These are phyloP conservation scores for Semnornis frantzii DNA, from an alignment of 2,113 vertebrate species.

Conservation along the genomic window DNA sequence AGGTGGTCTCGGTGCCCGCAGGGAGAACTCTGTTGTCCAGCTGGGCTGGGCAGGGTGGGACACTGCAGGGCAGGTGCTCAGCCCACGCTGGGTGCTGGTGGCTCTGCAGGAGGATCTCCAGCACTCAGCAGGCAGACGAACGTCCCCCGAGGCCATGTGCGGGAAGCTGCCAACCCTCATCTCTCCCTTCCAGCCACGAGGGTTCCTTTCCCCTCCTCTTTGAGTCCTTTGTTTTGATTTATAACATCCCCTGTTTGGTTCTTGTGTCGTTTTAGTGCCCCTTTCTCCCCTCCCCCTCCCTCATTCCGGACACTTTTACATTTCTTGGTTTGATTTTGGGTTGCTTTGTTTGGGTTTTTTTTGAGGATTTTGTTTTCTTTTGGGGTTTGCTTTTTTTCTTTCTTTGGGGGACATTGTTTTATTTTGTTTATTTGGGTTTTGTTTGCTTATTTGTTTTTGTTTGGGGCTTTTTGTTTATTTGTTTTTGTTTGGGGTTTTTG, in stretches of 20 bases:
- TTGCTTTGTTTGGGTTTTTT: no score
- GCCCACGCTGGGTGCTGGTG: background rate
- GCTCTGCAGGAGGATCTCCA: background rate
- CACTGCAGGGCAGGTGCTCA: background rate
- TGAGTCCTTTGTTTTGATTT: conserved; percentile 46
- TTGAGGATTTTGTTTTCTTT: no score
- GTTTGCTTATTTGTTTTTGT: no score
- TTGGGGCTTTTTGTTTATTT: no score
- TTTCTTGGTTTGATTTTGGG: background rate
- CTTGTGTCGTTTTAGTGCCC: conserved; percentile 13
- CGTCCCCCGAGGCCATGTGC: background rate
- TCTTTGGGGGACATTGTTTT: no score
- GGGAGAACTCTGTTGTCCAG: background rate
- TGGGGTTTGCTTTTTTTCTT: no score
- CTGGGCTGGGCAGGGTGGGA: background rate
- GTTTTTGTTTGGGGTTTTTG: no score
- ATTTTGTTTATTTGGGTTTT: no score
- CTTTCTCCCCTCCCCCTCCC: background rate
- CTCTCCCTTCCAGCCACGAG: background rate
- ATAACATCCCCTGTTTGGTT: conserved; percentile 33
- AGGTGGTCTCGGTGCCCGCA: background rate
- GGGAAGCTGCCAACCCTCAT: background rate
- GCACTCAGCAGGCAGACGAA: rapidly evolving
- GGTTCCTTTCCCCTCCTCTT: conserved; percentile 53
- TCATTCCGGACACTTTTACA: background rate